Percentiles rank a stretch among this genome's conserved stretches.
phyloP scores from a whole-genome alignment of 2,113 vertebrate genomes.

The Myanophis thanlyinensis region DNA sequence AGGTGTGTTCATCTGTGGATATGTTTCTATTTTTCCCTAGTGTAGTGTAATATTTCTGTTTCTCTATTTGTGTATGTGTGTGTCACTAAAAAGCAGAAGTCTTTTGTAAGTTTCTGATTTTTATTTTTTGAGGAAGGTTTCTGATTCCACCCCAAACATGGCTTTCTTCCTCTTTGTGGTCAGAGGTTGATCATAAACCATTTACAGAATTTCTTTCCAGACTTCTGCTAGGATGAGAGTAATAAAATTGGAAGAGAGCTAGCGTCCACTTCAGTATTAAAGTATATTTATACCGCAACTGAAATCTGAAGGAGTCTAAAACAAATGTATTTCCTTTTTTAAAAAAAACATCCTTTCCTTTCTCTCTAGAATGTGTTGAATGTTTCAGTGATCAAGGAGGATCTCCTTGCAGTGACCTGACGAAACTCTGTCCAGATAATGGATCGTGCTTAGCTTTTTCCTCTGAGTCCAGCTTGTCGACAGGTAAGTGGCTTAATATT shows the following conservation, averaged over 20 bases:
- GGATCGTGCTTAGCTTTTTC: fast-evolving
- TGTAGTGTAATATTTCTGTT: background rate
- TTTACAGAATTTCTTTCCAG: background rate
- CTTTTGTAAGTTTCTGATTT: background rate
- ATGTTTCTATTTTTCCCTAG: background rate
- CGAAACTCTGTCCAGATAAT: background rate
- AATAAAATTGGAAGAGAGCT: background rate
- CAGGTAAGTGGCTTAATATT: background rate
- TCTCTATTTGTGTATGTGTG: background rate
- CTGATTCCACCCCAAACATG: background rate
- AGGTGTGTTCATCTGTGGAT: background rate
- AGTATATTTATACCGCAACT: no score
- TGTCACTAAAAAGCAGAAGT: background rate
- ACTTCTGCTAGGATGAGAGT: background rate
- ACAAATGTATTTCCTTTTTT: background rate
- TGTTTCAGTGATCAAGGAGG: fast-evolving
- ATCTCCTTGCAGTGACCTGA: fast-evolving
- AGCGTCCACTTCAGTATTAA: background rate
- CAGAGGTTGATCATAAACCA: background rate
- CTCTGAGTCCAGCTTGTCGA: fast-evolving
- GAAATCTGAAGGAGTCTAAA: background rate
- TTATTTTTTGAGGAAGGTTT: background rate
- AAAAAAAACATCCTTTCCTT: background rate
- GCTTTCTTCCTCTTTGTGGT: background rate
- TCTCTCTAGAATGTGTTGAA: background rate